Base-by-base conservation (phyloP, 2,113 vertebrate genomes). In the Dromiciops gliroides region DNA sequence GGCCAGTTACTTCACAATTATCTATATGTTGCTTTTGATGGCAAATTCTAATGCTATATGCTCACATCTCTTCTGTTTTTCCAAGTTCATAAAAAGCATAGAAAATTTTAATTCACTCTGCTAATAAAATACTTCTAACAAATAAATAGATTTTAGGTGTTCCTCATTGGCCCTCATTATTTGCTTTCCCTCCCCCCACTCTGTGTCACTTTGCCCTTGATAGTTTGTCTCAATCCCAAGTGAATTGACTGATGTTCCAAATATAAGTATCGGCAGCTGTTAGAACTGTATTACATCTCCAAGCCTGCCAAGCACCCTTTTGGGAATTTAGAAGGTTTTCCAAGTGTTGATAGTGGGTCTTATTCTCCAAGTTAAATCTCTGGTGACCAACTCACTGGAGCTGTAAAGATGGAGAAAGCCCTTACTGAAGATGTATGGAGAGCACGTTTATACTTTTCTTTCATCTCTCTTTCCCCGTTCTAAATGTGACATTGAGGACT, bases 191-290 rank as follows among this genome's bases (percentile, higher is more conserved):
- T 75, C 37, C 60, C 5, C 60, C 37, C 19, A n/a, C 60, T 28
- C 37, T n/a, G 31, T 19, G 37, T 75, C 60, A 75, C 60, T 37
- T 75, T 75, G 60, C 60, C 60, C 60, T 16, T 75, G 60, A 37
- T 97, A 94, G 91, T 95, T 96, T 96, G 50, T 56, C 91, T 98
- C 23, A 95, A 93, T 98, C 97, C 89, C 94, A 83, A 49, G 44
- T 93, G 96, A 96, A 1, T 0, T 67, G 97, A 37, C 60, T 93
- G 50, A 94, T 95, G 96, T 92, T 97, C 96, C 92, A 67, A 16
- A 95, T 96, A 94, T 95, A 97, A 98, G 93, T 89, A 60, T 8
- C 96, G 95, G 91, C 96, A 97, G 94, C 93, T 96, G 88, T 91
- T 95, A 97, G 93, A 94, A 52, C 89, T 96, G 10, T 96, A 92